Base-by-base conservation (phyloP, 2,888 invertebrate genomes). In the Eustalomyia histrio region DNA sequence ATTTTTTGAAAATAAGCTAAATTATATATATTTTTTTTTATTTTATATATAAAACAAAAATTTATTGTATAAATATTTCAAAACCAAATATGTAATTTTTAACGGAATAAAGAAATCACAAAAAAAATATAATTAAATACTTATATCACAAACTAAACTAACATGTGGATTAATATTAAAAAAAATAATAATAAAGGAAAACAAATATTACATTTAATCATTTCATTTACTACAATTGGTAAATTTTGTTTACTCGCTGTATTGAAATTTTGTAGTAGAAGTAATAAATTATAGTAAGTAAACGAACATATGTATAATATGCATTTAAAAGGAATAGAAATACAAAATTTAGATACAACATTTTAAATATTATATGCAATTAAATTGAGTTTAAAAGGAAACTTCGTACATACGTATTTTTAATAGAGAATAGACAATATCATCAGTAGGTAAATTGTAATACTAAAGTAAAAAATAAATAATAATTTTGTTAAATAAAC, bases 391-490 rank as follows among this genome's bases (percentile, higher is more conserved):
- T 47, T 47, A 47, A 47, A 47, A 47, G 14, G 43, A n/a, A 47
- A 47, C 43, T 47, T 47, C 43, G n/a, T 47, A n/a, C 2, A 47
- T 47, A n/a, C 6, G n/a, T 1, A 47, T 47, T 47, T 4, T 47
- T n/a, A n/a, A 47, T n/a, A 12, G 10, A 39, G 39, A 12, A n/a
- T n/a, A 14, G 14, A 47, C 43, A 47, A 47, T n/a, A n/a, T 47
- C 12, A n/a, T n/a, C 14, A 14, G n/a, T 39, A n/a, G 3, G 6
- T 47, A n/a, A n/a, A n/a, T n/a, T n/a, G 43, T 47, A n/a, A 47
- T 47, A 47, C 43, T 47, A 47, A 47, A n/a, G n/a, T 47, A 47
- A 47, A 47, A 47, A 47, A 47, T n/a, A n/a, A 47, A n/a, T 47
- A 47, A 14, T 47, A 14, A 47, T 47, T 47, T 47, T 6, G n/a